A percentile compares a stretch with the other conserved stretches of the same genome.
Conservation (phyloP, 2,888 invertebrate species). For the Cheilosia pagana region DNA sequence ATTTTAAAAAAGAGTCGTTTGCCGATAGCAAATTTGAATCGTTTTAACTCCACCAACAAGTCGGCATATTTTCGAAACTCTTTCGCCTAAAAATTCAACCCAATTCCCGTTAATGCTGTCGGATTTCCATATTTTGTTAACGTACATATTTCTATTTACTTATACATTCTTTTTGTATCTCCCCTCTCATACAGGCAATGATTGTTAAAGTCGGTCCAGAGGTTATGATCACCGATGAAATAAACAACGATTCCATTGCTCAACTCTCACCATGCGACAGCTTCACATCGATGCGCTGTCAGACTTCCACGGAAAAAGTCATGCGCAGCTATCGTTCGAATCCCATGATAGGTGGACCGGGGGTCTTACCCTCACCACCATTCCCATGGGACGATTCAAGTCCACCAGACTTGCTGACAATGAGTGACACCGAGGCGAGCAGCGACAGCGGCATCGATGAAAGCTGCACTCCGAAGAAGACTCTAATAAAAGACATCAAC, state of each 20-base stretch:
- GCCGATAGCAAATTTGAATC: too few relatives aligned
- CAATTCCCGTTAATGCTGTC: too few relatives aligned
- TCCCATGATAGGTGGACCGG: slow-evolving; percentile 81
- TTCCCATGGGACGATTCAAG: slow-evolving; percentile 78
- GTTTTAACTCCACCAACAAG: too few relatives aligned
- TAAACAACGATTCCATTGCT: slow-evolving; percentile 57
- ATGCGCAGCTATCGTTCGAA: slow-evolving; percentile 80
- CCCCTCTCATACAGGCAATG: slow-evolving; percentile 20
- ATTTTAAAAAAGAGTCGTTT: too few relatives aligned
- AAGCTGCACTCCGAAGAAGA: slow-evolving; percentile 64
- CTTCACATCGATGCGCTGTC: slow-evolving; percentile 44
- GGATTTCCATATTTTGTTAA: too few relatives aligned
- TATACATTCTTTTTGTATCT: background rate
- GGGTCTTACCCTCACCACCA: slow-evolving; percentile 79
- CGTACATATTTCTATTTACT: background rate
- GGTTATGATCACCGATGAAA: slow-evolving; percentile 61
- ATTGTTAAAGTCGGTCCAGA: slow-evolving; percentile 50
- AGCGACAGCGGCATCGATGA: slow-evolving; percentile 82
- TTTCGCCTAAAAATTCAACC: too few relatives aligned
- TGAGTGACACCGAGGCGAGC: slow-evolving; percentile 80
- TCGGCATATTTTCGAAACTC: too few relatives aligned
- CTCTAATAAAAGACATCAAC: slow-evolving; percentile 65
- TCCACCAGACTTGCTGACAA: slow-evolving; percentile 79
- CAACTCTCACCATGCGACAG: slow-evolving; percentile 65
- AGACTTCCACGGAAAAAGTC: slow-evolving; percentile 76